phyloP scores from a whole-genome alignment of 2,113 vertebrate genomes.

The Thamnophis sirtalis region DNA sequence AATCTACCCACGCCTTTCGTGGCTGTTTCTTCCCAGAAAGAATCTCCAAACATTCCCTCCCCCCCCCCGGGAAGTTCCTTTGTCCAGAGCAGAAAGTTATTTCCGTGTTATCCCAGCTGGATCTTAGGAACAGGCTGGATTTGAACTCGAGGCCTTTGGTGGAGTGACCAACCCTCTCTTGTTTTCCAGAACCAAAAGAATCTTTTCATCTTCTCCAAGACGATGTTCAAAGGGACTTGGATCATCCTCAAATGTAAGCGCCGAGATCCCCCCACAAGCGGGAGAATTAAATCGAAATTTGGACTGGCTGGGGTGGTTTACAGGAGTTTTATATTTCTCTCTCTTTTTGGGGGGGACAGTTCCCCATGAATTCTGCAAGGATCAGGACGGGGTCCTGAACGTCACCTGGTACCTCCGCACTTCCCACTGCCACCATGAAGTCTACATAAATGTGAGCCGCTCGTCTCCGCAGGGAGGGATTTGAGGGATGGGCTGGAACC shows the following conservation, averaged over 20 bases:
- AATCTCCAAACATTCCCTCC: neutral
- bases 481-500: neutral
- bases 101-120: neutral
- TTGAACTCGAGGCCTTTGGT: neutral
- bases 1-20: neutral
- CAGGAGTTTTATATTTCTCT: neutral
- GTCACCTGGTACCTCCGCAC: slow-evolving; percentile 74
- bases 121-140: neutral
- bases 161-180: neutral
- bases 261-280: rapidly evolving
- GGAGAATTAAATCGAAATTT: neutral
- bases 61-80: neutral
- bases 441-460: slow-evolving; percentile 56
- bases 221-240: slow-evolving; percentile 65
- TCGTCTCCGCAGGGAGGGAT: neutral
- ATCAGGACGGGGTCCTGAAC: slow-evolving; percentile 17
- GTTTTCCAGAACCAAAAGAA: neutral
- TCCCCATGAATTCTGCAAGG: rapidly evolving
- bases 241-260: slow-evolving; percentile 66
- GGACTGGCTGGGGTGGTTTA: neutral
- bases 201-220: slow-evolving; percentile 62
- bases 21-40: neutral
- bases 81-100: neutral
- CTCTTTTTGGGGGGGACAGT: slow-evolving; percentile 4
- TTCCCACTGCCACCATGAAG: slow-evolving; percentile 69